Conservation (phyloP, 2,888 invertebrate species). For the Drepana falcataria region DNA sequence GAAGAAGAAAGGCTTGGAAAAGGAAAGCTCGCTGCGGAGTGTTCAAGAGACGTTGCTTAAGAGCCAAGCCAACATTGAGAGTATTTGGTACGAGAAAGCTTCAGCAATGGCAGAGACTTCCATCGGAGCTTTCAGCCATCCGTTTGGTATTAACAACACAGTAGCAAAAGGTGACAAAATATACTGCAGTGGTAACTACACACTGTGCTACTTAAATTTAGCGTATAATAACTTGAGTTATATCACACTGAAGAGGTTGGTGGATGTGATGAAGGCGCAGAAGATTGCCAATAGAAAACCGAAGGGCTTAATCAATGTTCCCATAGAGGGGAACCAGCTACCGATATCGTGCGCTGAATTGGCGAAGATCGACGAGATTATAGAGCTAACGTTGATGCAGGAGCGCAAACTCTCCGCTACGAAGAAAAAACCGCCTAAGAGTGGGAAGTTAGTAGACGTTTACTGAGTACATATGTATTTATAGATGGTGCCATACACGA, state of each 20-base stretch:
- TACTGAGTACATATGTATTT: background rate
- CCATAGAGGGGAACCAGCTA: conserved; percentile 49
- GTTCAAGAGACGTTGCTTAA: conserved; percentile 15
- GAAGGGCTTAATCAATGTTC: conserved; percentile 42
- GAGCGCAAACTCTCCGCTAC: conserved; percentile 15
- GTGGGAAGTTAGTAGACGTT: conserved; percentile 1
- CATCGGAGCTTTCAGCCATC: conserved; percentile 36
- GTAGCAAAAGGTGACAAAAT: conserved; percentile 17
- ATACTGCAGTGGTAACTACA: conserved; percentile 46
- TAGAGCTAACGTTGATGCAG: conserved; percentile 21
- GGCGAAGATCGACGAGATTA: conserved; percentile 27
- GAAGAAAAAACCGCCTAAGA: conserved; percentile 10
- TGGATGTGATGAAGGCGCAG: conserved; percentile 36
- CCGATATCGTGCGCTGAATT: conserved; percentile 40
- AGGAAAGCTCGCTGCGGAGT: conserved; percentile 20
- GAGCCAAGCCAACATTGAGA: conserved; percentile 19
- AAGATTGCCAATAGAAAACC: conserved; percentile 28
- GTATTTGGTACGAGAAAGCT: conserved; percentile 30
- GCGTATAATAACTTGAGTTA: conserved; percentile 47
- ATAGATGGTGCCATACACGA: too few species aligned
- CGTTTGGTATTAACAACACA: conserved; percentile 29
- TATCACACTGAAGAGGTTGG: conserved; percentile 32
- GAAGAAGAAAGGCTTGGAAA: conserved; percentile 25
- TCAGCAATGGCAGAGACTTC: conserved; percentile 19
- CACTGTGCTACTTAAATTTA: conserved; percentile 41